phyloP scores from a whole-genome alignment of 1,140 invertebrate species.

The Sitophilus oryzae region DNA sequence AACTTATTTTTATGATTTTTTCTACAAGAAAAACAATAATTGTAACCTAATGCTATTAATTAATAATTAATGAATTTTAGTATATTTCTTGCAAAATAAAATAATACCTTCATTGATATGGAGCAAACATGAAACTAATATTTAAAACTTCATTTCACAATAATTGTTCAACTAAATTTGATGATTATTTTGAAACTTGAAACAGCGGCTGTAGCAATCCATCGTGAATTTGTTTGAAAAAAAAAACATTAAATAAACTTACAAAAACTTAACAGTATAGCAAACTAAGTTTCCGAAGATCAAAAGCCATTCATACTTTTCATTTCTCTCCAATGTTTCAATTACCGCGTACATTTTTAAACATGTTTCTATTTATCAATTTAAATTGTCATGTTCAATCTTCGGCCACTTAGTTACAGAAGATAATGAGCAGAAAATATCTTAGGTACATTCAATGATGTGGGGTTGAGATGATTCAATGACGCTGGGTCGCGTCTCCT shows the following conservation, averaged over 20 bases:
- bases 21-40: too few species aligned
- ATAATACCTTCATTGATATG: too few species aligned
- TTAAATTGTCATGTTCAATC: not conserved
- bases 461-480: slow-evolving; percentile 80
- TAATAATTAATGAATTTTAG: too few species aligned
- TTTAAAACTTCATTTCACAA: too few species aligned
- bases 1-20: too few species aligned
- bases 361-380: too few species aligned
- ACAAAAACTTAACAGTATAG: slow-evolving; percentile 1
- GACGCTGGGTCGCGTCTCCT: slow-evolving; percentile 68
- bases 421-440: slow-evolving; percentile 34
- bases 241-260: not conserved
- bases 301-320: not conserved
- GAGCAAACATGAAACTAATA: too few species aligned
- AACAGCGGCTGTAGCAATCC: not conserved
- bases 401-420: slow-evolving; percentile 19
- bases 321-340: too few species aligned
- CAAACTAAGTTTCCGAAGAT: slow-evolving; percentile 1
- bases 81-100: too few species aligned
- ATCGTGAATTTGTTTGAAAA: not conserved
- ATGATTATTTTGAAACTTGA: not conserved
- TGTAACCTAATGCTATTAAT: too few species aligned
- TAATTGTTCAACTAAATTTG: too few species aligned
- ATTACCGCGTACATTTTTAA: too few species aligned
- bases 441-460: slow-evolving; percentile 82